These are phyloP conservation scores for Hiodon tergisus DNA, from an alignment of 2,113 vertebrate genomes.

Conservation along the genomic window DNA sequence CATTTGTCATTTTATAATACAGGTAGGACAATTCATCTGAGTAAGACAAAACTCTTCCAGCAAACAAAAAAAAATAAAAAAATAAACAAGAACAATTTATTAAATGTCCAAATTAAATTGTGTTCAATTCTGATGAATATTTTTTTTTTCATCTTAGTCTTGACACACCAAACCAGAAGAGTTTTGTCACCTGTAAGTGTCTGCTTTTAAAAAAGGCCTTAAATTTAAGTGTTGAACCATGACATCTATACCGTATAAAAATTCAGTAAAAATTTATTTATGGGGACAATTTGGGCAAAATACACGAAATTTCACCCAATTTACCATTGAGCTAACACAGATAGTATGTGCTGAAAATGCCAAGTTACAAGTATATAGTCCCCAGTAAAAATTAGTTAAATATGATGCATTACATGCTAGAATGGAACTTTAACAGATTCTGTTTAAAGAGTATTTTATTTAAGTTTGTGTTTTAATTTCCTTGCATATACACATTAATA, in stretches of 20 bases:
- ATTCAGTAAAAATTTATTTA: conserved; percentile 6
- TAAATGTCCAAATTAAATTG: conserved; percentile 1
- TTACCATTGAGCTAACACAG: conserved; percentile 1
- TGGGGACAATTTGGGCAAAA: conserved; percentile 16
- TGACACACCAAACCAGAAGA: not conserved
- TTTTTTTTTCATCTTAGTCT: not conserved
- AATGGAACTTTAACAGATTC: not conserved
- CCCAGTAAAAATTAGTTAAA: not conserved
- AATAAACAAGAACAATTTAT: not conserved
- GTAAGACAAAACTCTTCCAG: conserved; percentile 58
- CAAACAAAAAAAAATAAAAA: conserved; percentile 9
- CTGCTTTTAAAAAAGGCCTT: not conserved
- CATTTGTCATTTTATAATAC: conserved; percentile 49
- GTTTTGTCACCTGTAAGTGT: conserved; percentile 1
- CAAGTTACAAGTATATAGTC: not conserved
- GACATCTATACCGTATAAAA: not conserved
- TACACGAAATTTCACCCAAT: not conserved
- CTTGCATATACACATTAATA: not conserved
- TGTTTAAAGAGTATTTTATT: not conserved
- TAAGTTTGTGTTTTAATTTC: no score
- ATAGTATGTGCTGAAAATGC: not conserved
- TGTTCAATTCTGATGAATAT: no score
- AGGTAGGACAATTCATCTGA: conserved; percentile 52
- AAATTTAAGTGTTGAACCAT: not conserved
- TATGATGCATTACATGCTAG: not conserved